Evolutionary conservation across 2,888 invertebrate genomes (phyloP), one percentile per base, ranked within the genome.

Genomic region (Leucoptera coffeella): DNA sequence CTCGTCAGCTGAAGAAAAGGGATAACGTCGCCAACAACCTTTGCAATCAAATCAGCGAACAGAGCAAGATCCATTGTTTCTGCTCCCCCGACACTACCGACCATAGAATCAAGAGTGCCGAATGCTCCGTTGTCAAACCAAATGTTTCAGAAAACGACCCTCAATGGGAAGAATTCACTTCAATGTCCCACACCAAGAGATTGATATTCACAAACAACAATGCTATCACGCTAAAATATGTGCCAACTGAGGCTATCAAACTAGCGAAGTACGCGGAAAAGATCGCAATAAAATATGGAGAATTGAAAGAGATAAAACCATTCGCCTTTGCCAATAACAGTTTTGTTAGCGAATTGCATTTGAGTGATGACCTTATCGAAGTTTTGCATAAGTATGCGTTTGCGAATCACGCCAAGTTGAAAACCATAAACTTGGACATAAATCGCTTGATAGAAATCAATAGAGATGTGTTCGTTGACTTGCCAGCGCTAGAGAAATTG

Each of bases 371-470:
- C 47, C 75, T 77, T 37, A 82, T 89, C 22, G 67, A 73, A 37
- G 58, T 57, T 0, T 51, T 89, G 37, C 74, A 73, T 32, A 64
- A 64, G 17, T 71, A 80, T 39, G 75, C 85, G 0, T 83, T 89
- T 40, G 75, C 82, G 23, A 77, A 84, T 50, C 77, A 85, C 41
- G 73, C 65, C 15, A 73, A 75, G 26, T 51, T 88, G 31, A 73
- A 67, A 12, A 62, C 74, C 14, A 59, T 89, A 30, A 78, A 77
- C 38, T 52, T 89, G 36, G 82, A 82, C 37, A 77, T 80, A 29
- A 89, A 89, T 51, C 69, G 73, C 29, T 78, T 89, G 36, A 62
- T 74, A 2, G 85, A 85, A 48, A 75, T 89, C 32, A 80, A 80
- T 43, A 74, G 82, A 38, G 74, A 80, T 36, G 82, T 84, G 2